Evolutionary conservation across 2,113 vertebrate genomes (phyloP).

Genomic region (Redunca redunca): DNA sequence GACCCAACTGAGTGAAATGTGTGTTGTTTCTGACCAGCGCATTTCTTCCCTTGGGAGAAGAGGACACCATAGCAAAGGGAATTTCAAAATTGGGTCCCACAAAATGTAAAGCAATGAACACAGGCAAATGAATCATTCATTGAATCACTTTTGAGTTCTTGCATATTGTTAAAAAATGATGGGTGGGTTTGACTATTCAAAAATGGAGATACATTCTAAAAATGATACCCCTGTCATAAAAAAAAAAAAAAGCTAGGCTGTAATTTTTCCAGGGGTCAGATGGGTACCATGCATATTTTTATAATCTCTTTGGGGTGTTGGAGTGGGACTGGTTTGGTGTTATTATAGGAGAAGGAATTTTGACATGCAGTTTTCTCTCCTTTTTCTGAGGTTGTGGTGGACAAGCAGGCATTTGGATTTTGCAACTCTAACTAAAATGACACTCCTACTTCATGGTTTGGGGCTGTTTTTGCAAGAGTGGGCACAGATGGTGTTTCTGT

Average conservation of each 20-base stretch:
- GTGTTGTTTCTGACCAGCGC: neutral
- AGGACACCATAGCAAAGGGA: neutral
- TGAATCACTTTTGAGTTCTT: neutral
- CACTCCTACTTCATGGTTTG: neutral
- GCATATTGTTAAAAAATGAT: neutral
- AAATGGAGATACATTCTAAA: neutral
- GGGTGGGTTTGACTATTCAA: neutral
- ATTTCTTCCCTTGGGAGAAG: neutral
- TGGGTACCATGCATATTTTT: neutral
- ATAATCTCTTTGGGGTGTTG: neutral
- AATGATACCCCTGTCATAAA: neutral
- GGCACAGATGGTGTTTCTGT: conserved; percentile 14
- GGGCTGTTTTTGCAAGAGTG: conserved; percentile 18
- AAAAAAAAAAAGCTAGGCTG: neutral
- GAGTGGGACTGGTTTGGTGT: neutral
- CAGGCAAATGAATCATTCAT: neutral
- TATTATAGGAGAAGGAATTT: neutral
- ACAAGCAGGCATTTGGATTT: neutral
- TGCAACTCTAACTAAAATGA: neutral
- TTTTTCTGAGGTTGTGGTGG: neutral
- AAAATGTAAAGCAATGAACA: neutral
- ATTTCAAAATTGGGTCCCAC: neutral
- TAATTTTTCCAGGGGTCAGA: neutral
- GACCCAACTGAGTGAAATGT: neutral
- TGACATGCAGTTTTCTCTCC: neutral